These are phyloP conservation scores for Griposia aprilina DNA, from an alignment of 2,888 invertebrate genomes.

Conservation along the genomic window DNA sequence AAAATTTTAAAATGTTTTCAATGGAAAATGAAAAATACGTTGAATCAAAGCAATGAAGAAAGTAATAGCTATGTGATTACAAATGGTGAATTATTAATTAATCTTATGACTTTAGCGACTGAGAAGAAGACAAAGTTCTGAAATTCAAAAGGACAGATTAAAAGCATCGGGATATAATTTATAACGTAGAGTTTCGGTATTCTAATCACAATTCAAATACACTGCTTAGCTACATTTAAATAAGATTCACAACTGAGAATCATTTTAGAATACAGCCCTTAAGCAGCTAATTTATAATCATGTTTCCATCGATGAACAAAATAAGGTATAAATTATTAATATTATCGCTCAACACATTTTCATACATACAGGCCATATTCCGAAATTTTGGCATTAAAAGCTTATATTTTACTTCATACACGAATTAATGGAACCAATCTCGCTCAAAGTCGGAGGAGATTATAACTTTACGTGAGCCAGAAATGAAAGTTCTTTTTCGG, in stretches of 20 bases:
- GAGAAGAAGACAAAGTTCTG: not conserved
- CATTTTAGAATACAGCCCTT: not conserved
- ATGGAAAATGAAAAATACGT: not conserved
- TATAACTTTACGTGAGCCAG: slow-evolving; percentile 67
- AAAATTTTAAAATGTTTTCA: slow-evolving; percentile 25
- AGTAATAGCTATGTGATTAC: not conserved
- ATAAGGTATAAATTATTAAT: slow-evolving; percentile 17
- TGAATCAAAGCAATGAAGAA: not conserved
- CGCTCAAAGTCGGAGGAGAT: slow-evolving; percentile 65
- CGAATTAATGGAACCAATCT: slow-evolving; percentile 68
- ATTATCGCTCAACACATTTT: slow-evolving; percentile 41
- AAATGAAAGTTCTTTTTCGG: slow-evolving; percentile 63
- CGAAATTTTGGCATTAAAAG: slow-evolving; percentile 56
- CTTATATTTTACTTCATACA: slow-evolving; percentile 67
- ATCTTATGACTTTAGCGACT: slow-evolving; percentile 1
- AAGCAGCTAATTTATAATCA: not conserved
- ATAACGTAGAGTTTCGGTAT: not conserved
- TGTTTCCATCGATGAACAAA: slow-evolving; percentile 23
- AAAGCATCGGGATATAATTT: slow-evolving; percentile 7
- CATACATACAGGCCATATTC: slow-evolving; percentile 27
- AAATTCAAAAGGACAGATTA: slow-evolving; percentile 18
- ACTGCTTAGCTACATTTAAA: not conserved
- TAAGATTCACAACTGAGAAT: not conserved
- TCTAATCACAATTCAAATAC: slow-evolving; percentile 1
- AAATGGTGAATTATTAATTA: slow-evolving; percentile 19